Conservation (phyloP, 2,797 vertebrate species). For the Eurystomus glaucurus region DNA sequence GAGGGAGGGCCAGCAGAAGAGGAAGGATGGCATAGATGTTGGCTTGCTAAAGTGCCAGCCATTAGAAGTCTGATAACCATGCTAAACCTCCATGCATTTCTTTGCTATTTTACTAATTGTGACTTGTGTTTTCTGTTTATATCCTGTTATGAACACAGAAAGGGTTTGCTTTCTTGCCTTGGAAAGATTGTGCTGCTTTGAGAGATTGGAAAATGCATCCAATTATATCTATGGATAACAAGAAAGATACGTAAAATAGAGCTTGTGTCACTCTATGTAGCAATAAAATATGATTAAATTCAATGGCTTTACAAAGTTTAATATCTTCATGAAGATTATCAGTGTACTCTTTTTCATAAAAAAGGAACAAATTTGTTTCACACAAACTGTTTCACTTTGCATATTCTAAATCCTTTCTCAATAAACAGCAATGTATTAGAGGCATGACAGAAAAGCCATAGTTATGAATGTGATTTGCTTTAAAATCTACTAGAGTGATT, state of each 20-base stretch:
- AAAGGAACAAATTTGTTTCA: neutral
- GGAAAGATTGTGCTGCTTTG: neutral
- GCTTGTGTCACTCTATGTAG: fast-evolving
- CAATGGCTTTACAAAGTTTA: neutral
- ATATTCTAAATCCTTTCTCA: neutral
- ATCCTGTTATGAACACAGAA: neutral
- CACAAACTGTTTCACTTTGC: neutral
- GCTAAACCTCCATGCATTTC: neutral
- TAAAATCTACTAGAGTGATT: conserved; percentile 11
- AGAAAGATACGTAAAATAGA: neutral
- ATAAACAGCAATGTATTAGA: neutral
- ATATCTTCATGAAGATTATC: neutral
- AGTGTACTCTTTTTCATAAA: neutral
- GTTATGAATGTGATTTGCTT: conserved; percentile 1
- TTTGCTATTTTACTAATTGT: neutral
- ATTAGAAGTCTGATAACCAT: neutral
- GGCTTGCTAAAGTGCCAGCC: neutral
- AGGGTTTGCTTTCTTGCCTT: neutral
- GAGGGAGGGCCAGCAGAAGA: fast-evolving
- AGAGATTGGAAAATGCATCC: neutral
- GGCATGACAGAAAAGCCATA: neutral
- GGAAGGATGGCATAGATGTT: neutral
- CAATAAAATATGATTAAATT: neutral
- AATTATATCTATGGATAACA: neutral
- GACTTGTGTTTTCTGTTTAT: neutral